Conservation (phyloP, 2,888 invertebrate species). For the Syrista parreyssii region DNA sequence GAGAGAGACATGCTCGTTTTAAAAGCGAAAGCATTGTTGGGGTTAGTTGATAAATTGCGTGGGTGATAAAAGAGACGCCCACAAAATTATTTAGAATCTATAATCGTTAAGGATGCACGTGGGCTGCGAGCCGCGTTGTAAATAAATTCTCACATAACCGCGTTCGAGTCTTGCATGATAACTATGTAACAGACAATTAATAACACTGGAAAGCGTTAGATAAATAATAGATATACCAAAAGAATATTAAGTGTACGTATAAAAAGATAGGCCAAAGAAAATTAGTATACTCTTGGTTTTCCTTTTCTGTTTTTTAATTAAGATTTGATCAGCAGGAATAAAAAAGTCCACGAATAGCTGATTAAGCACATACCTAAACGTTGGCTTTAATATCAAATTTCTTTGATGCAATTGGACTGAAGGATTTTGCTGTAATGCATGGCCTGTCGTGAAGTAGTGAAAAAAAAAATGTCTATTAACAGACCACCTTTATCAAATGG, state of each 20-base stretch:
- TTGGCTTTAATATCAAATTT: not conserved
- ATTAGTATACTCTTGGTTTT: slow-evolving; percentile 16
- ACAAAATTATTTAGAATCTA: not conserved
- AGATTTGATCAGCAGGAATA: not conserved
- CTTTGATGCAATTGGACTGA: not conserved
- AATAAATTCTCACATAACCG: slow-evolving; percentile 4
- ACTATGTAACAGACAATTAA: slow-evolving; percentile 21
- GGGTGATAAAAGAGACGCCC: not conserved
- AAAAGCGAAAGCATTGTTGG: not conserved
- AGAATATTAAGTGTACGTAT: slow-evolving; percentile 23
- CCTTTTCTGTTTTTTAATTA: not conserved
- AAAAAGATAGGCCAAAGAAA: slow-evolving; percentile 15
- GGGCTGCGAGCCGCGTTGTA: not conserved
- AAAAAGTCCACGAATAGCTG: not conserved
- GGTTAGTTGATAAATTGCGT: not conserved
- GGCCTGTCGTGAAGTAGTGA: slow-evolving; percentile 4
- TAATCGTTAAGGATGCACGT: not conserved
- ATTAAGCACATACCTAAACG: not conserved
- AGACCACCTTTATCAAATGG: not conserved
- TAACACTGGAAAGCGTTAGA: slow-evolving; percentile 12
- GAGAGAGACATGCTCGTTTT: not conserved
- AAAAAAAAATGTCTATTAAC: not conserved
- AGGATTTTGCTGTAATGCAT: slow-evolving; percentile 5
- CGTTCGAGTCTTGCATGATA: slow-evolving; percentile 17
- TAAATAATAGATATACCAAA: slow-evolving; percentile 22